A percentile compares a stretch with the other conserved stretches of the same genome.
Evolutionary conservation across 2,113 vertebrate genomes (phyloP).

Genomic region (Bucco capensis): DNA sequence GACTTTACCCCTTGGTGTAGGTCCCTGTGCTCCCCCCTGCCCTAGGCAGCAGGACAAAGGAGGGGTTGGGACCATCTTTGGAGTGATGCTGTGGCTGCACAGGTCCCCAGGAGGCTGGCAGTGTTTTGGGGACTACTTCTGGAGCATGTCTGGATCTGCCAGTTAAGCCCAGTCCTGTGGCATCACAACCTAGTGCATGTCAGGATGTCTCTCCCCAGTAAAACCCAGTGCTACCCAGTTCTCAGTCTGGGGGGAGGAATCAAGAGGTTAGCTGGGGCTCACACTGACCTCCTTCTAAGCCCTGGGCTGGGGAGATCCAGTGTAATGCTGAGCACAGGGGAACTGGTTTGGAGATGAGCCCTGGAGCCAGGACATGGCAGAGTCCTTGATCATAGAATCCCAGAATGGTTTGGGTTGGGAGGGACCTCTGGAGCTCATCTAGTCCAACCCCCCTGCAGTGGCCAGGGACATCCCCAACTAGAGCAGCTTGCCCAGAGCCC

Average conservation of each 20-base stretch:
- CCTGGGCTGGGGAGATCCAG: background rate
- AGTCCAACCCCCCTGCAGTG: too few relatives aligned
- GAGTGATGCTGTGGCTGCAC: background rate
- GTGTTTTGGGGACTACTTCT: background rate
- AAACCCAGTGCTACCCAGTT: background rate
- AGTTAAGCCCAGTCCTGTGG: background rate
- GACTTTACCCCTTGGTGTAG: fast-evolving
- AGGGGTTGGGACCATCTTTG: background rate
- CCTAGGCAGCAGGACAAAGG: too few relatives aligned
- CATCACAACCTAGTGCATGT: fast-evolving
- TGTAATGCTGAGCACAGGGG: fast-evolving
- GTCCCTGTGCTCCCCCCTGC: background rate
- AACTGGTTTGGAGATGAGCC: background rate
- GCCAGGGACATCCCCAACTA: too few relatives aligned
- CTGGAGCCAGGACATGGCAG: fast-evolving
- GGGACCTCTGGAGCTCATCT: too few relatives aligned
- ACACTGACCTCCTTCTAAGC: background rate
- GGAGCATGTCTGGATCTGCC: too few relatives aligned
- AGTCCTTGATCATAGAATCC: too few relatives aligned
- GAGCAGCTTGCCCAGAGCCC: too few relatives aligned
- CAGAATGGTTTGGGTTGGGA: too few relatives aligned
- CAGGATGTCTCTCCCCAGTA: background rate
- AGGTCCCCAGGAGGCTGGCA: background rate
- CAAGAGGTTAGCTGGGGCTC: fast-evolving
- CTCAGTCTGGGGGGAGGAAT: background rate